Percentiles rank a stretch among this genome's conserved stretches.
phyloP scores from a whole-genome alignment of 2,888 invertebrate genomes.

The Agrochola lychnidis region DNA sequence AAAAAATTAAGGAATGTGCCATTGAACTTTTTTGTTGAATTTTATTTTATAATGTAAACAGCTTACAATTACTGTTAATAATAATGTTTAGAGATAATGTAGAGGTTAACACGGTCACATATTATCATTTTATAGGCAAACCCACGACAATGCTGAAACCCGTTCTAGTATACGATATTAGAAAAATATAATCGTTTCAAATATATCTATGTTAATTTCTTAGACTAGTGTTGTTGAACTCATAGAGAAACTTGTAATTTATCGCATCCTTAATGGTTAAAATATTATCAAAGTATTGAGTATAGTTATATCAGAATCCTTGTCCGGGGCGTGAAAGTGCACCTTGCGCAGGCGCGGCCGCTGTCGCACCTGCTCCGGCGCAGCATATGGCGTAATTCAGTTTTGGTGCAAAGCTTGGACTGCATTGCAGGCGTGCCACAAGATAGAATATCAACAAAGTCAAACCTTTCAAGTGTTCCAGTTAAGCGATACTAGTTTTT shows the following conservation, averaged over 20 bases:
- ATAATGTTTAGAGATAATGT: conserved; percentile 21
- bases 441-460: conserved; percentile 56
- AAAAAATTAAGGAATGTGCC: conserved; percentile 3
- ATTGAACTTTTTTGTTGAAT: background rate
- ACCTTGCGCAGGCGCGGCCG: conserved; percentile 79
- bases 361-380: conserved; percentile 84
- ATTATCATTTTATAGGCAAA: conserved; percentile 34
- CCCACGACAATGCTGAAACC: conserved; percentile 55
- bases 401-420: conserved; percentile 81
- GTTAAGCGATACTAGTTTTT: conserved; percentile 57
- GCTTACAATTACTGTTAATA: conserved; percentile 12
- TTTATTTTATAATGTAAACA: background rate
- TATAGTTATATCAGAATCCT: conserved; percentile 73
- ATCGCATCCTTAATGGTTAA: conserved; percentile 63
- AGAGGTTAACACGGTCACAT: conserved; percentile 29
- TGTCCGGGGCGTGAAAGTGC: conserved; percentile 81
- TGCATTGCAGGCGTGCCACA: conserved; percentile 74
- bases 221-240: conserved; percentile 71
- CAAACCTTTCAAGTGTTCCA: conserved; percentile 69
- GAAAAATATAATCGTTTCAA: conserved; percentile 73
- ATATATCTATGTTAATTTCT: conserved; percentile 75
- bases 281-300: conserved; percentile 42
- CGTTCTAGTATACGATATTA: conserved; percentile 62
- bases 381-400: conserved; percentile 86
- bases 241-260: conserved; percentile 74